Percentiles rank a stretch among this genome's conserved stretches.
phyloP scores from a whole-genome alignment of 2,888 invertebrate species.

The Buathra laborator region DNA sequence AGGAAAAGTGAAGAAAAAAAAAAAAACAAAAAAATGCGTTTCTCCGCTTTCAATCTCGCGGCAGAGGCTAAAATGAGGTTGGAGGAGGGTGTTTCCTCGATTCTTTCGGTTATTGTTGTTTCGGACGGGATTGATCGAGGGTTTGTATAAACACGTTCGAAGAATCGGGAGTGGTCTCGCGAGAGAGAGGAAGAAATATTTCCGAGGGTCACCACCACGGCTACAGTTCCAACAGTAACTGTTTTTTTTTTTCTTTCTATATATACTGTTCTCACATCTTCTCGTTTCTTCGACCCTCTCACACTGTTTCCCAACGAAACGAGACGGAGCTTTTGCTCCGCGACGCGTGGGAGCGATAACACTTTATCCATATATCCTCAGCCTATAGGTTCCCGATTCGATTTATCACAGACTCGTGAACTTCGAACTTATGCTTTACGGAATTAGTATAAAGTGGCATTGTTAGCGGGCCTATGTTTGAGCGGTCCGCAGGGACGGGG shows the following conservation, averaged over 20 bases:
- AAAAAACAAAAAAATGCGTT: neutral
- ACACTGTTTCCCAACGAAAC: neutral
- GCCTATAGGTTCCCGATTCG: slow-evolving; percentile 59
- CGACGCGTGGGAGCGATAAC: neutral
- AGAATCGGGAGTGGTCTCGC: slow-evolving; percentile 35
- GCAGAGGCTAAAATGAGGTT: slow-evolving; percentile 20
- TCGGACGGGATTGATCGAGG: slow-evolving; percentile 51
- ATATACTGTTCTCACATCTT: neutral
- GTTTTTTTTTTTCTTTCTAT: neutral
- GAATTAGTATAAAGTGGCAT: slow-evolving; percentile 71
- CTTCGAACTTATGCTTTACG: slow-evolving; percentile 42
- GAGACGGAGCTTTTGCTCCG: neutral
- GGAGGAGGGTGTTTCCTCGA: neutral
- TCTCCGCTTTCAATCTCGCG: neutral
- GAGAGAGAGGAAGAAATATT: slow-evolving; percentile 21
- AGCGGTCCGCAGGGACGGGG: slow-evolving; percentile 46
- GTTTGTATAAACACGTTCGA: slow-evolving; percentile 41
- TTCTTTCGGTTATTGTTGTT: slow-evolving; percentile 50
- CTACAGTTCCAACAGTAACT: neutral
- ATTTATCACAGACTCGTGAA: slow-evolving; percentile 51
- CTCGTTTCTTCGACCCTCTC: neutral
- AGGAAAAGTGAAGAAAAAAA: neutral
- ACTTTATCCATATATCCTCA: neutral
- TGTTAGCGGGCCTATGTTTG: neutral
- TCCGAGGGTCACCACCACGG: neutral